These are phyloP conservation scores for Cephalopterus ornatus DNA, from an alignment of 2,113 vertebrate genomes.

Conservation along the genomic window DNA sequence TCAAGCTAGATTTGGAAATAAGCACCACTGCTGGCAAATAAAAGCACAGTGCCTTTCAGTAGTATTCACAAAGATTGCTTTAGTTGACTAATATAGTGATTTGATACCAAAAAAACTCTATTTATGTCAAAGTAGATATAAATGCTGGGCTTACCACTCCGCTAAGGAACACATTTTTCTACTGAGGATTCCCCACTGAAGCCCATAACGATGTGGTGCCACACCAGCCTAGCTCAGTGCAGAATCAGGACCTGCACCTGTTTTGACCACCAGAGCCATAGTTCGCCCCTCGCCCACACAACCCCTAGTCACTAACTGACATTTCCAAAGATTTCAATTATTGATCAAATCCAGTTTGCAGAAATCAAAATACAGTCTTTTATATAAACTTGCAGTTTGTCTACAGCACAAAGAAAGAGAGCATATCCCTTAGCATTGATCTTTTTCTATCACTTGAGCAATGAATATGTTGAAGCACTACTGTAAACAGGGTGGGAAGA, in stretches of 20 bases:
- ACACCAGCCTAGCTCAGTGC: background rate
- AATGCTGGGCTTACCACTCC: background rate
- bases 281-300: background rate
- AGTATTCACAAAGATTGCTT: background rate
- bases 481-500: background rate
- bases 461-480: background rate
- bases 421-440: background rate
- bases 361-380: background rate
- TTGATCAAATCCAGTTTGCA: background rate
- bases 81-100: background rate
- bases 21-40: background rate
- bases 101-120: background rate
- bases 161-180: background rate
- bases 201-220: rapidly evolving
- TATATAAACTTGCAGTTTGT: background rate
- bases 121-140: background rate
- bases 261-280: background rate
- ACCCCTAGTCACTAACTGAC: background rate
- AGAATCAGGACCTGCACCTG: rapidly evolving
- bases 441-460: background rate
- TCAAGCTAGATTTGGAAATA: background rate
- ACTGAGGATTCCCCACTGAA: rapidly evolving
- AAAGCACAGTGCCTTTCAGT: background rate
- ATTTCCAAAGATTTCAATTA: background rate
- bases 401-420: background rate